Percentiles rank a stretch among this genome's conserved stretches.
Conservation (phyloP, 2,797 vertebrate genomes). For the Erethizon dorsatum region DNA sequence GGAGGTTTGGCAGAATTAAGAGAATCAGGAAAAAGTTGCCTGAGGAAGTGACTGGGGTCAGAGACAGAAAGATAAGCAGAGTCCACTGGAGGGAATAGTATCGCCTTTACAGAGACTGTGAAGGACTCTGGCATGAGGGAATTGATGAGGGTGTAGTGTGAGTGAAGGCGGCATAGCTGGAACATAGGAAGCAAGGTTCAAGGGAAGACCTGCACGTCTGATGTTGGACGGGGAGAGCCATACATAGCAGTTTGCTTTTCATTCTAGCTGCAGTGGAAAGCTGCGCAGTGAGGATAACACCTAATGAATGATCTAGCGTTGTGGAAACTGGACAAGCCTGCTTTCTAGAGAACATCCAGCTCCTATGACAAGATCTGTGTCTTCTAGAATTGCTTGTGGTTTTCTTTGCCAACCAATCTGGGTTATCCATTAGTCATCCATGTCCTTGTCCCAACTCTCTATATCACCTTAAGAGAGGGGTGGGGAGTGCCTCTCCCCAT, state of each 20-base stretch:
- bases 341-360: background rate
- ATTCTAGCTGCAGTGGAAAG: background rate
- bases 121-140: too few relatives aligned
- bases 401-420: constrained; percentile 67
- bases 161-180: background rate
- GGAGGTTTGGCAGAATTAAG: background rate
- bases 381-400: constrained; percentile 20
- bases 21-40: background rate
- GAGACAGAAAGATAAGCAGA: background rate
- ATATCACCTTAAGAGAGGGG: constrained; percentile 9
- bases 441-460: constrained; percentile 74
- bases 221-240: background rate
- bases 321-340: background rate
- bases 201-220: background rate
- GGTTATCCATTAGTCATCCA: constrained; percentile 51
- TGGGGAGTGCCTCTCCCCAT: constrained; percentile 64
- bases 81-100: background rate
- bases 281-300: too few relatives aligned
- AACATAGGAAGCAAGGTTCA: background rate
- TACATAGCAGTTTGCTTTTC: background rate
- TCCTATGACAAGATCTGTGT: background rate
- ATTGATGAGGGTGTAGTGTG: background rate
- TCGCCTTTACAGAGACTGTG: background rate
- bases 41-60: background rate
- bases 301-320: background rate